Evolutionary conservation across 2,888 invertebrate species (phyloP), one percentile per base, ranked within the genome.

Genomic region (Eumerus sabulonum): DNA sequence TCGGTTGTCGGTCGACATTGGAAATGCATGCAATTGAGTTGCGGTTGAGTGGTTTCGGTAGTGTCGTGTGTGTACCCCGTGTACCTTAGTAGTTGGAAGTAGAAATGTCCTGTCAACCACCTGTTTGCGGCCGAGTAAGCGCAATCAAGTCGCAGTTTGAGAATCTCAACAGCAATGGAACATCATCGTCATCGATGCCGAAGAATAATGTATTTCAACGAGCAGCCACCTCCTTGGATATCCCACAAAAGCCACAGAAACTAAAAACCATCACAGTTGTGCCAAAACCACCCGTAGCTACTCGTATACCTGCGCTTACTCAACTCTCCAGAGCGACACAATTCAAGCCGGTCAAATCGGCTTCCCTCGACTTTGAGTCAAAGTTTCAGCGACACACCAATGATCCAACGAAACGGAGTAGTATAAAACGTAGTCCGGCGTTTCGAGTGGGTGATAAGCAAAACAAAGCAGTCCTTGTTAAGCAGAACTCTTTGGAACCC

Each of bases 121-220:
- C 83, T 83, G 83, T 83, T 82, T 82, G 82, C 62, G 83, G 84
- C 18, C 77, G 92, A 89, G 93, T 93, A 48, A 92, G 92, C 90
- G 91, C 91, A 56, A 92, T 93, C 79, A 92, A 91, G 85, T 92
- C 90, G 87, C 92, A 91, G 88, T 93, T 93, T 84, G 93, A 93
- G 84, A 91, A 89, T 85, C 85, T 91, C 60, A 90, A 85, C 68
- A 84, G 83, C 13, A 27, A 7, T 7, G 27, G 27, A 27, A 27
- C 27, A 4, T 7, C 27, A n/a, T 54, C 79, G n/a, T 76, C 83
- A 47, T 71, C 82, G 7, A 53, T 79, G 17, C 81, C 82, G 18
- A 18, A 64, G 18, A 67, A 63, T 47, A 63, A 64, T 72, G 54
- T 70, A 13, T 84, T 84, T 60, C 81, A 84, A 53, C 76, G 84